phyloP scores from a whole-genome alignment of 2,113 vertebrate genomes.

The Rutilus rutilus region DNA sequence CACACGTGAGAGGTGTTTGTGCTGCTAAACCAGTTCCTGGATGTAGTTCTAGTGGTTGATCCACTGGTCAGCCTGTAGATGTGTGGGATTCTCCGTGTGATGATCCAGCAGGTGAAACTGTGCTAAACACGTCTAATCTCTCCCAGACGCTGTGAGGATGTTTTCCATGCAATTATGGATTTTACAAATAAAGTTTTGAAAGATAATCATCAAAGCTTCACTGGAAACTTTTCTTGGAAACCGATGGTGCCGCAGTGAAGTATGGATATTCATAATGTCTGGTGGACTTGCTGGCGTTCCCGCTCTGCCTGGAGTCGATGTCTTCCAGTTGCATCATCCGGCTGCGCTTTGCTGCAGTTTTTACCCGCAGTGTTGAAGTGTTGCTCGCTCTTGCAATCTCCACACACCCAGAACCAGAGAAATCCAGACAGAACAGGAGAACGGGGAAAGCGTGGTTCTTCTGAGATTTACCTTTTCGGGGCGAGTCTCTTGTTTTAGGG shows the following conservation, averaged over 20 bases:
- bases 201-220: neutral
- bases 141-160: neutral
- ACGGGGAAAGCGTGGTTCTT: neutral
- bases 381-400: slow-evolving; percentile 51
- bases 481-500: too few species aligned
- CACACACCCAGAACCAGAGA: slow-evolving; percentile 27
- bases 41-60: too few species aligned
- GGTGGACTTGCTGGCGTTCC: slow-evolving; percentile 23
- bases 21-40: too few species aligned
- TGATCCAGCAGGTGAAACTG: too few species aligned
- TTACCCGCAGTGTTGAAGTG: slow-evolving; percentile 73
- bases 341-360: slow-evolving; percentile 78
- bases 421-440: slow-evolving; percentile 8
- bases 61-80: too few species aligned
- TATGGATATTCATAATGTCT: slow-evolving; percentile 55
- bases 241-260: slow-evolving; percentile 36
- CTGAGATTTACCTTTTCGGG: neutral
- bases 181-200: neutral
- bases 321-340: slow-evolving; percentile 79
- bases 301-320: slow-evolving; percentile 63
- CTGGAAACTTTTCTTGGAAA: slow-evolving; percentile 10
- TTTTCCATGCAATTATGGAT: neutral
- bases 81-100: too few species aligned
- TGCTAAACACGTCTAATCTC: neutral
- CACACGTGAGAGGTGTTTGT: too few species aligned